Base-by-base conservation (phyloP, 2,797 vertebrate species). In the Sparidentex hasta region DNA sequence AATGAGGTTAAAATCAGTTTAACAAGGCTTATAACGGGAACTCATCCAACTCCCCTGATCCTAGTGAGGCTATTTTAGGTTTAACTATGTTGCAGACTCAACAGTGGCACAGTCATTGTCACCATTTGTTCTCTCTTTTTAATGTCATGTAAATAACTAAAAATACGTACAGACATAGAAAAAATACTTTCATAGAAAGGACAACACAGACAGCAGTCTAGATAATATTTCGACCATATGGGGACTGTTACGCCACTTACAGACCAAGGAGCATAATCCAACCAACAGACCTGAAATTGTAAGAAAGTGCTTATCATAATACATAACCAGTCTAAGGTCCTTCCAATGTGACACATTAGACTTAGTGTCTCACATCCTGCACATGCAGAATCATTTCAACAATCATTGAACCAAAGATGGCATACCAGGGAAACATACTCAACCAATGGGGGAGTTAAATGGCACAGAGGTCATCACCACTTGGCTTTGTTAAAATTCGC, bases 381-480 rank as follows among this genome's bases (percentile, higher is more conserved):
- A 18, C 38, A 21, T 33, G 20, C 2, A 41, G 43, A 21, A 55
- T 63, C 41, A 69, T 69, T 41, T 41, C 17, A 76, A 76, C 65
- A 68, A 33, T 18, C 5, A 27, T 20, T 74, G 20, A 57, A 11
- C 25, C 38, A 18, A 12, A 4, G 33, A 21, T 21, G 33, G 29
- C 12, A 20, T 33, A 41, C 5, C n/a, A 57, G 16, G 12, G 14
- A 56, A 55, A 33, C 71, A 66, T n/a, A 57, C 21, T 25, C 44
- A 27, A 21, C 3, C 43, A 25, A 48, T 14, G 18, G 25, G 9
- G 20, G 7, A 29, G 21, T 18, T 50, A 16, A 33, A 18, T 47
- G n/a, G 41, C 13, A 25, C 23, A 52, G 41, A 21, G 38, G 23
- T 58, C 14, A 14, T 38, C 14, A 21, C 12, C 16, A 11, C 21